These are phyloP conservation scores for Anoplopoma fimbria DNA, from an alignment of 2,113 vertebrate genomes.

Conservation along the genomic window DNA sequence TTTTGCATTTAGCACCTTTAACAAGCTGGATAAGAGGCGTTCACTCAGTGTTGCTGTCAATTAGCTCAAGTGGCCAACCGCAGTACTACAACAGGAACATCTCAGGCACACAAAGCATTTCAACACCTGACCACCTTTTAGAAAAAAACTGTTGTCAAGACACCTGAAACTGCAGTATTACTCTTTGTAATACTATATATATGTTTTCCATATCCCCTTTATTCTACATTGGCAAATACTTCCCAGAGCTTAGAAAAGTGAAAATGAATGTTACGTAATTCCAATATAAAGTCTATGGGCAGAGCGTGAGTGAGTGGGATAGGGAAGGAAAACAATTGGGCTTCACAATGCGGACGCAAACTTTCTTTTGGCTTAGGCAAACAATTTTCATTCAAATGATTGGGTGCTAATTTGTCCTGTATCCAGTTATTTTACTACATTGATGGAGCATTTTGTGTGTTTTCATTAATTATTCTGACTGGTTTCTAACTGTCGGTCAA, in stretches of 20 bases:
- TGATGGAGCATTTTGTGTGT: background rate
- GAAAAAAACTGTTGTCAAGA: too few species aligned
- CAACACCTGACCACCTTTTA: background rate
- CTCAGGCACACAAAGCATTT: background rate
- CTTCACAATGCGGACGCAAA: background rate
- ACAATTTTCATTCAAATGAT: background rate
- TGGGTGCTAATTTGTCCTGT: background rate
- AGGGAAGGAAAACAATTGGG: background rate
- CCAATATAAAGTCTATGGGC: background rate
- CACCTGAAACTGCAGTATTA: too few species aligned
- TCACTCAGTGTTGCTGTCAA: background rate
- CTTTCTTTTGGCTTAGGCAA: background rate
- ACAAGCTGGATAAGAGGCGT: background rate
- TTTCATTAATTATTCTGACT: background rate
- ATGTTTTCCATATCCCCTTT: background rate
- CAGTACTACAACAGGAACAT: background rate
- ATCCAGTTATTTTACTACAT: background rate
- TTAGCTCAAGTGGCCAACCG: background rate
- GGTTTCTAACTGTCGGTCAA: background rate
- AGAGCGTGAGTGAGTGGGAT: background rate
- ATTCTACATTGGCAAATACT: background rate
- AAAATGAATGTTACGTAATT: background rate
- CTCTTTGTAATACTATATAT: too few species aligned
- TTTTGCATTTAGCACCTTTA: background rate
- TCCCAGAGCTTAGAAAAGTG: background rate